Conservation (phyloP, 2,797 vertebrate species). For the Esox lucius region DNA sequence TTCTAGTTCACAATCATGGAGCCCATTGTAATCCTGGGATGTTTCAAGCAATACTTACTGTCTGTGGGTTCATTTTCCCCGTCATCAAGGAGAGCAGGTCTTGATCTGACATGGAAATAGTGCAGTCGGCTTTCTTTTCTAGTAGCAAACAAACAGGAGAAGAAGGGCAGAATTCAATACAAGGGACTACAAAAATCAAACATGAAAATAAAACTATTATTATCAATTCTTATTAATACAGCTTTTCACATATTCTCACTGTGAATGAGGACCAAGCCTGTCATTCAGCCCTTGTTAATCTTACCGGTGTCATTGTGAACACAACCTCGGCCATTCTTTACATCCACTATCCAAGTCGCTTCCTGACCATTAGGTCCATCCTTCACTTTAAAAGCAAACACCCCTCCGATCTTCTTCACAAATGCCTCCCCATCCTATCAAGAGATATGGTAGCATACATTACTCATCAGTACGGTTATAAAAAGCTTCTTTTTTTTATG, state of each 20-base stretch:
- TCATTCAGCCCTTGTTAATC: slow-evolving; percentile 7
- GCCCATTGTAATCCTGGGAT: too few species aligned
- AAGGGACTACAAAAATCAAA: not conserved
- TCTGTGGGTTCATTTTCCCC: slow-evolving; percentile 94
- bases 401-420: slow-evolving; percentile 92
- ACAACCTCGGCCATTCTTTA: slow-evolving; percentile 88
- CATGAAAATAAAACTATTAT: slow-evolving; percentile 6
- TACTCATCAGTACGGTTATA: not conserved
- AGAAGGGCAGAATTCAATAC: not conserved
- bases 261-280: not conserved
- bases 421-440: slow-evolving; percentile 85
- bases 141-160: slow-evolving; percentile 10
- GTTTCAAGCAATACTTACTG: slow-evolving; percentile 78
- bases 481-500: too few species aligned
- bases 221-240: slow-evolving; percentile 10
- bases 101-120: slow-evolving; percentile 84
- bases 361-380: slow-evolving; percentile 88
- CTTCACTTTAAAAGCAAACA: slow-evolving; percentile 94
- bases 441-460: slow-evolving; percentile 6
- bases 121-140: slow-evolving; percentile 91
- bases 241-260: not conserved
- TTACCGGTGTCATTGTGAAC: slow-evolving; percentile 85
- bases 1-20: too few species aligned
- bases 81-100: slow-evolving; percentile 90
- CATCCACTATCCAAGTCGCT: slow-evolving; percentile 91